Evolutionary conservation across 2,797 vertebrate species (phyloP), one percentile per base, ranked within the genome.

Genomic region (Cyprinella venusta): DNA sequence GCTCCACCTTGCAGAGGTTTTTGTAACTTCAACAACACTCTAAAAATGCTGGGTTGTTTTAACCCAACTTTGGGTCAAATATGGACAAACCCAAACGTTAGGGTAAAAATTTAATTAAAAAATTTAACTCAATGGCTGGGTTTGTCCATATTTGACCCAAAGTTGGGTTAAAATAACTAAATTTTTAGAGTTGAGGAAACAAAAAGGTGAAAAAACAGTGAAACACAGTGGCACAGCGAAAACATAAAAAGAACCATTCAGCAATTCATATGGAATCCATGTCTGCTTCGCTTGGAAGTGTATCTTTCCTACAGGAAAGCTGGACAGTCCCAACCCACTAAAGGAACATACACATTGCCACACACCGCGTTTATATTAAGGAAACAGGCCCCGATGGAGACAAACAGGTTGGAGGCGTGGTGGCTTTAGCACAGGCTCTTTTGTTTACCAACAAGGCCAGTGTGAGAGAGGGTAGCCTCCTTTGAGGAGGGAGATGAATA

Each of bases 381-480:
- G 21, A 64, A 79, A 74, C 12, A 16, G 69, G 56, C 54, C 70
- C 69, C 38, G 38, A 4, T 48, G 8, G 40, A 48, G 15, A 30
- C 21, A 48, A 75, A 64, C 42, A 63, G 26, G 50, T 67, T 75
- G 69, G 70, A 80, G 69, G 77, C 76, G 77, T 75, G 61, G 69
- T 6, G 9, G 54, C 40, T 74, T 79, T 40, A 56, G 40, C 72
- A 69, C n/a, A 48, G 61, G 21, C 38, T 5, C 63, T 80, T 80
- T 80, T 84, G 70, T 83, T 83, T 75, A 80, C 61, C 45, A 80
- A 80, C 70, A 80, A 56, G 69, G 40, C 48, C 76, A 19, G 42
- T 42, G 54, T 64, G 54, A 42, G 68, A 79, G 54, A 75, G 69
- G 36, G 48, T 75, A 50, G 48, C 59, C 36, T 80, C 38, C 19